Evolutionary conservation across 92 coral and sea anemone species (phyloP).

Genomic region (Galaxea fascicularis): DNA sequence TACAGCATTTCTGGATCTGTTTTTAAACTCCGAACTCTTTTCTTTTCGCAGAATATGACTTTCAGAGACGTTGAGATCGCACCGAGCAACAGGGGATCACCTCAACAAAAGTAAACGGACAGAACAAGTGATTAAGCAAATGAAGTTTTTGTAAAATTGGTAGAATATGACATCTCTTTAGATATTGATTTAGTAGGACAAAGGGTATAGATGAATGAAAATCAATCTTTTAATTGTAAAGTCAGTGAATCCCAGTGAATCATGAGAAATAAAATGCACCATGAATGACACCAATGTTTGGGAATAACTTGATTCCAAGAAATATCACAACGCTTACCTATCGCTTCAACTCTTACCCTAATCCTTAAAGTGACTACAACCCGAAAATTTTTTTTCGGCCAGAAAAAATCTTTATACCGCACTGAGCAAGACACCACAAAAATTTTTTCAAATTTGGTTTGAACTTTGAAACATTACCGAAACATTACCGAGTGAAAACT

Average conservation of each 20-base stretch:
- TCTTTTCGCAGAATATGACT: slow-evolving; percentile 51
- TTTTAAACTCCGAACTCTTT: no score
- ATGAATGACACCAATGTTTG: not conserved
- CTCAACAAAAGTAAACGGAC: not conserved
- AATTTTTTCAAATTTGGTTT: no score
- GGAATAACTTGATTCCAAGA: not conserved
- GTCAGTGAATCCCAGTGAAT: not conserved
- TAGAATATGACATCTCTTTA: not conserved
- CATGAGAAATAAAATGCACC: not conserved
- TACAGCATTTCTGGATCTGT: no score
- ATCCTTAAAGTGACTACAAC: no score
- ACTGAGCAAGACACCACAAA: no score
- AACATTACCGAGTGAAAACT: no score
- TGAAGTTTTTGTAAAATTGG: not conserved
- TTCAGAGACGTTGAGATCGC: slow-evolving; percentile 50
- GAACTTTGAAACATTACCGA: no score
- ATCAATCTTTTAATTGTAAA: not conserved
- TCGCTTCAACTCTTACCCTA: no score
- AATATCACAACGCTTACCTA: not conserved
- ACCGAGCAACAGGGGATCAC: not conserved
- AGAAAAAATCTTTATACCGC: no score
- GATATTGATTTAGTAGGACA: not conserved
- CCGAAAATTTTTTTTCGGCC: no score
- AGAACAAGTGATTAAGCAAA: not conserved
- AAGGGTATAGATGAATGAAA: not conserved